Conservation (phyloP, 2,113 vertebrate species). For the Rhinopomastus cyanomelas region DNA sequence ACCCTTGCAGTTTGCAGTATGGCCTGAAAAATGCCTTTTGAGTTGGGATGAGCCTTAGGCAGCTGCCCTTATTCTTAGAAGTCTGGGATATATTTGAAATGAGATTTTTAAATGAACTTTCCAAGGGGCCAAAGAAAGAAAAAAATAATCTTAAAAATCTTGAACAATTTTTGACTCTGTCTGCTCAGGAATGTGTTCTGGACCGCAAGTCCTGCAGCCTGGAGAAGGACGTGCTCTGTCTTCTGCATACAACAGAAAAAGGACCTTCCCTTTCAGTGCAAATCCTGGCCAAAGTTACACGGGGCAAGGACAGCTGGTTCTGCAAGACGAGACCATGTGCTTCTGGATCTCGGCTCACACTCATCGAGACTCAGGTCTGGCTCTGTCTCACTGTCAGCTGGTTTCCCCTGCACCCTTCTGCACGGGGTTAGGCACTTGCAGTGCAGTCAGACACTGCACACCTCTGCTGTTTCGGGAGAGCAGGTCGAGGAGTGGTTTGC, state of each 20-base stretch:
- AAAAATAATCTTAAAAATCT: background rate
- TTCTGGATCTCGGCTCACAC: background rate
- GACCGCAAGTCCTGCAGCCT: background rate
- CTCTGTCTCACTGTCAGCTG: background rate
- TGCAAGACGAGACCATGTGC: background rate
- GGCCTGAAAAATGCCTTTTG: background rate
- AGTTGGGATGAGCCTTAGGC: background rate
- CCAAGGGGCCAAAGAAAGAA: background rate
- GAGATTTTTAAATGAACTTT: background rate
- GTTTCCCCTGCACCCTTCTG: background rate
- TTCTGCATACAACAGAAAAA: background rate
- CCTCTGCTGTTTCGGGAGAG: background rate
- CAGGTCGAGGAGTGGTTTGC: background rate
- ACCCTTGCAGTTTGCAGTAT: background rate
- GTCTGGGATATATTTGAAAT: background rate
- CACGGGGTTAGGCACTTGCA: rapidly evolving
- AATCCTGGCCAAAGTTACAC: background rate
- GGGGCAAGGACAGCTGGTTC: background rate
- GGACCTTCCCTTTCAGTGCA: background rate
- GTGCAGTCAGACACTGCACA: rapidly evolving
- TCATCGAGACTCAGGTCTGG: background rate
- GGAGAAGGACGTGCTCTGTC: background rate
- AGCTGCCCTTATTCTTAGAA: background rate
- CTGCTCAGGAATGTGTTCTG: background rate
- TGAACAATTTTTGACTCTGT: background rate